phyloP scores from a whole-genome alignment of 2,113 vertebrate species.

The Galeopterus variegatus region DNA sequence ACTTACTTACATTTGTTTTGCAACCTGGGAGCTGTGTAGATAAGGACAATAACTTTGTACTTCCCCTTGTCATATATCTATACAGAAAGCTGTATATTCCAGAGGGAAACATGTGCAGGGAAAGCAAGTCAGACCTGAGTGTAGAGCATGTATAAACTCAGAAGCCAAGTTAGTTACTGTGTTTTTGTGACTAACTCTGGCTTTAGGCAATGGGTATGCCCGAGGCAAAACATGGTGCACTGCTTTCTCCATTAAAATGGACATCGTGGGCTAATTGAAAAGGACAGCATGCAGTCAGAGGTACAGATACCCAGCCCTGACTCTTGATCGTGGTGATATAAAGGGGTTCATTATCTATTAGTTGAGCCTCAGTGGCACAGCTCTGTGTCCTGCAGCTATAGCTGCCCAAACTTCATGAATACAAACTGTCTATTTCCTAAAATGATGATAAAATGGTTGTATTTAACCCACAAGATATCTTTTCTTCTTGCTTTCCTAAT shows the following conservation, averaged over 20 bases:
- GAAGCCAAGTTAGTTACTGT: background rate
- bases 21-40: background rate
- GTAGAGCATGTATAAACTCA: background rate
- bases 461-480: background rate
- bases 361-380: background rate
- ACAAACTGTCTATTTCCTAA: background rate
- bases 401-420: background rate
- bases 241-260: background rate
- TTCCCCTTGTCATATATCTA: background rate
- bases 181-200: background rate
- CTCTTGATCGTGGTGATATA: background rate
- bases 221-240: background rate
- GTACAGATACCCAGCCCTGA: background rate
- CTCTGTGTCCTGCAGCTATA: background rate
- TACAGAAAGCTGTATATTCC: background rate
- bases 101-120: background rate
- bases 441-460: background rate
- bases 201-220: background rate
- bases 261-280: background rate
- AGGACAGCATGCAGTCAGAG: background rate
- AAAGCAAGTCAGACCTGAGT: background rate
- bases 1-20: background rate
- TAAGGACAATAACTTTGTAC: background rate
- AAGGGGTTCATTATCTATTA: too few species aligned
- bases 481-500: constrained; percentile 12